A percentile compares a stretch with the other conserved stretches of the same genome.
phyloP scores from a whole-genome alignment of 2,797 vertebrate species.

The Adrianichthys oophorus region DNA sequence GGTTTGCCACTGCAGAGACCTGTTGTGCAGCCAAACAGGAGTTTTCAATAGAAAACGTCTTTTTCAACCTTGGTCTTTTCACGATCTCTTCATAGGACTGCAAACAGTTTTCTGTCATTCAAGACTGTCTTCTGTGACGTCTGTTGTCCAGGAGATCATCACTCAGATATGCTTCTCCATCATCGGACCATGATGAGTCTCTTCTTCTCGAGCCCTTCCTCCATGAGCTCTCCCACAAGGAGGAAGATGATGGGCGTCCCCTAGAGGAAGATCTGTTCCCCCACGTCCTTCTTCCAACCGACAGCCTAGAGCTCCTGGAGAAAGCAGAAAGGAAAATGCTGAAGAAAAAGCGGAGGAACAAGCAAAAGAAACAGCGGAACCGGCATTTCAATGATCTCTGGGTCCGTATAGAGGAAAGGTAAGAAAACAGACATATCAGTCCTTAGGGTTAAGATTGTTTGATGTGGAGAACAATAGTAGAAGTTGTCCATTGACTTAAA shows the following conservation, averaged over 20 bases:
- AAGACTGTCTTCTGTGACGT: conserved; percentile 10
- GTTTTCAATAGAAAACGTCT: no score
- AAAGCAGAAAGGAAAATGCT: conserved; percentile 80
- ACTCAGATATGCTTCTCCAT: conserved; percentile 33
- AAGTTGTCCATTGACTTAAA: conserved; percentile 50
- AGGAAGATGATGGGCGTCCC: conserved; percentile 59
- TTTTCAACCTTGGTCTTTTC: not conserved
- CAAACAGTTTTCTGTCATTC: not conserved
- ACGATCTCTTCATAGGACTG: not conserved
- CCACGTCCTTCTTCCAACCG: conserved; percentile 67
- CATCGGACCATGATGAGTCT: conserved; percentile 45
- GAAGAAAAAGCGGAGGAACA: conserved; percentile 77
- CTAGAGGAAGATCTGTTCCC: conserved; percentile 67
- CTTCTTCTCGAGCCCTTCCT: conserved; percentile 70
- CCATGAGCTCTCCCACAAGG: conserved; percentile 69
- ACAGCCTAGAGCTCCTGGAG: conserved; percentile 75
- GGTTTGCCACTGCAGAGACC: no score
- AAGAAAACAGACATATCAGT: conserved; percentile 3
- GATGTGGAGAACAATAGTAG: conserved; percentile 20
- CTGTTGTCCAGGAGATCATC: conserved; percentile 41
- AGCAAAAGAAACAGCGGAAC: conserved; percentile 79
- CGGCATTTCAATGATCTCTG: conserved; percentile 88
- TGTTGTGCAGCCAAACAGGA: no score
- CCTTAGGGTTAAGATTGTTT: no score
- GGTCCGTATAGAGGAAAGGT: conserved; percentile 88